Base-by-base conservation (phyloP, 2,888 invertebrate species). In the Rhingia campestris region DNA sequence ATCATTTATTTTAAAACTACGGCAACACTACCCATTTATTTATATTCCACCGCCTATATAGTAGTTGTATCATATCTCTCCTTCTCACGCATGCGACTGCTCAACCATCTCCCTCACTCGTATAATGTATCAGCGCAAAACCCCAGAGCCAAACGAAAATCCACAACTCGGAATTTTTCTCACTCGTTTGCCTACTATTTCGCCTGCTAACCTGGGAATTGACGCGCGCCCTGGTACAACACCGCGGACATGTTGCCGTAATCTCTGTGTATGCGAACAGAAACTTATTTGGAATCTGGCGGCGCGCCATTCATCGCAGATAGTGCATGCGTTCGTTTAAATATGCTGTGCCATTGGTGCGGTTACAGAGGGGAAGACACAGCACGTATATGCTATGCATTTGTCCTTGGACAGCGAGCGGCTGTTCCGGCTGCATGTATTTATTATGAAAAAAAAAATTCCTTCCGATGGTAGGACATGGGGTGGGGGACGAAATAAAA, bases 191-290 rank as follows among this genome's bases (percentile, higher is more conserved):
- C 87, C 79, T 80, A 37, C 89, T 88, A 43, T 86, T 87, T 86
- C 64, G 74, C 75, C 89, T 91, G 91, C 0, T 81, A 58, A 74
- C 91, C 91, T 91, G 89, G 82, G 88, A 89, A 87, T 88, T 90
- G 91, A 91, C 91, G 91, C 91, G 91, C 91, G 91, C 88, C 88
- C 87, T 86, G 88, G 88, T 88, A 88, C 89, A 89, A 89, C 89
- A 89, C 88, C 88, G 88, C 88, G 86, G 79, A 80, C 67, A 86
- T 82, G 88, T 88, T 89, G 70, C 77, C 80, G 72, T 73, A 61
- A 67, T 73, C 77, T 70, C 51, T 51, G 63, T 32, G 32, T 51
- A 9, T 5, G 30, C 47, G 4, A 47, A 12, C 14, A 47, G 22
- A 6, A n/a, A 49, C 22, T 54, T n/a, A 43, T 41, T 7, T 56